Evolutionary conservation across 2,797 vertebrate species (phyloP), one percentile per base, ranked within the genome.

Genomic region (Gadopsis bispinosus): DNA sequence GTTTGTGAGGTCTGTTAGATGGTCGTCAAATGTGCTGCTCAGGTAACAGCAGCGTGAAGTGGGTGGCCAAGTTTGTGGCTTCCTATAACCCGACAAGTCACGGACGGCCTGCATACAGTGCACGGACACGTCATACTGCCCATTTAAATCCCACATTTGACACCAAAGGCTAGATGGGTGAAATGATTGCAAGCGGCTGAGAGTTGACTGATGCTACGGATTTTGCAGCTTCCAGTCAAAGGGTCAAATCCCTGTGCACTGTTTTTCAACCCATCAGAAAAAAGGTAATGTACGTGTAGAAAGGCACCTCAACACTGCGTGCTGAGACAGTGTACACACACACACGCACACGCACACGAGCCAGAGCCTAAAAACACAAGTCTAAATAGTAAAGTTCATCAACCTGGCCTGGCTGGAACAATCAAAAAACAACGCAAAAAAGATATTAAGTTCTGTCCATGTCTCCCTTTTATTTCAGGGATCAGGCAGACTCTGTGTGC

Each of bases 301-400:
- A 94, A 94, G 93, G 92, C 93, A 94, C 92, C 90, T 89, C 66
- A 66, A 80, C 59, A 86, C 78, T 73, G 80, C 68, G 76, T 80
- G 83, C 31, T 58, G 79, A 74, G 56, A 74, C 66, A 48, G 43
- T 37, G 73, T 60, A 55, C 39, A 55, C 3, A 39, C 26, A 26
- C 26, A 26, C 26, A 26, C 26, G 2, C 26, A 26, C 26, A 55
- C 39, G 51, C 3, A 39, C 12, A 4, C 5, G 33, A 67, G 41
- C 77, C 64, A 33, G 37, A 75, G 65, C 45, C 58, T 73, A 45
- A 55, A 69, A 73, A 45, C 47, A 89, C 77, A 3, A 50, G 51
- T 69, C 65, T 39, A 68, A 68, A 77, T 20, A 14, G 14, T 7
- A 43, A 43, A 55, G 20, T 73, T 69, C 37, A 54, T 66, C 26